These are phyloP conservation scores for Parapsyche elsis DNA, from an alignment of 1,140 invertebrate genomes.

Conservation along the genomic window DNA sequence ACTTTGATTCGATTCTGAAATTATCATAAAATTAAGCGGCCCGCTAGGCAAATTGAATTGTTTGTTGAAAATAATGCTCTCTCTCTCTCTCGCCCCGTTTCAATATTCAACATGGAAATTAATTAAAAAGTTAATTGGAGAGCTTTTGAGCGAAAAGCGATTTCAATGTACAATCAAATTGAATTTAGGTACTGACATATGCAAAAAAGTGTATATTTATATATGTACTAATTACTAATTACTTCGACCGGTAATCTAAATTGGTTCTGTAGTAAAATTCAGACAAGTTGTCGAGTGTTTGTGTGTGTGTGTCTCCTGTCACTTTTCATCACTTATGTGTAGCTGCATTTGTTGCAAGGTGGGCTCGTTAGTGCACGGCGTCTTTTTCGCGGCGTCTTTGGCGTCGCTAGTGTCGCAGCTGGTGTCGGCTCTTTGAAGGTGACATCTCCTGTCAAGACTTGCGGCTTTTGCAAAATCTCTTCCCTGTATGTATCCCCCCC, in stretches of 20 bases:
- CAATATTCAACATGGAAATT: not conserved
- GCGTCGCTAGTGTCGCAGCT: not conserved
- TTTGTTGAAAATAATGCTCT: too few relatives aligned
- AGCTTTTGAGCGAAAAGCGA: not conserved
- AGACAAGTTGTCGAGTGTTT: too few relatives aligned
- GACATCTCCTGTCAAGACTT: not conserved
- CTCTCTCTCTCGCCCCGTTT: too few relatives aligned
- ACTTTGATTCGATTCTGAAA: not conserved
- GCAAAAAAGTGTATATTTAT: too few relatives aligned
- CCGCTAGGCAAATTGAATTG: not conserved
- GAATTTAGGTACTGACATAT: too few relatives aligned
- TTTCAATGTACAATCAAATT: too few relatives aligned
- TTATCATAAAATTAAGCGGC: not conserved
- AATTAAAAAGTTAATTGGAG: conserved; percentile 6
- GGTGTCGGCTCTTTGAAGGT: not conserved
- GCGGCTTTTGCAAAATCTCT: not conserved
- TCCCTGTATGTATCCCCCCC: not conserved
- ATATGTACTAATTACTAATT: too few relatives aligned
- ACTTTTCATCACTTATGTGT: too few relatives aligned
- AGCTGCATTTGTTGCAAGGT: too few relatives aligned
- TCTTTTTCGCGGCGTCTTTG: conserved; percentile 18
- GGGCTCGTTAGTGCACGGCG: not conserved
- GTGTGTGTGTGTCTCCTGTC: too few relatives aligned
- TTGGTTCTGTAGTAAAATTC: too few relatives aligned
- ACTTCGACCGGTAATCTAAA: too few relatives aligned